Percentiles rank a stretch among this genome's conserved stretches.
Evolutionary conservation across 2,113 vertebrate genomes (phyloP).

Genomic region (Cettia cetti): DNA sequence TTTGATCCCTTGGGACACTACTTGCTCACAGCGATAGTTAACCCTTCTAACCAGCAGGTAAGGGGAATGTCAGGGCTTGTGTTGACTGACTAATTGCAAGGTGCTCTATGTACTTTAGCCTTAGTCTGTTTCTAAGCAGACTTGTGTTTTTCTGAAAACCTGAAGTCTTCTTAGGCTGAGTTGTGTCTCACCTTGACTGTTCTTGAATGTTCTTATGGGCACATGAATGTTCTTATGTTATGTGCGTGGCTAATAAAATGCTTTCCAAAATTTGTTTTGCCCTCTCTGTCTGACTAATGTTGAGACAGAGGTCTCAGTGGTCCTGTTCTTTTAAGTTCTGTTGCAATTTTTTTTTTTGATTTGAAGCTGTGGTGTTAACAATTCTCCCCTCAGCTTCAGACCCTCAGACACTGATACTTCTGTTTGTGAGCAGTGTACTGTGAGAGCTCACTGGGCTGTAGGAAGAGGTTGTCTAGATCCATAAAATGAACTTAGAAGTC

Average conservation of each 20-base stretch:
- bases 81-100: background rate
- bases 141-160: background rate
- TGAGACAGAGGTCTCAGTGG: background rate
- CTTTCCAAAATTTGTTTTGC: background rate
- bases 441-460: background rate
- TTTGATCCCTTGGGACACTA: constrained; percentile 98
- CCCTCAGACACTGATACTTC: background rate
- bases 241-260: background rate
- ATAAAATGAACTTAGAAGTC: background rate
- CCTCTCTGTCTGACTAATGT: background rate
- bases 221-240: background rate
- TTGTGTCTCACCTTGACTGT: background rate
- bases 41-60: constrained; percentile 98
- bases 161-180: background rate
- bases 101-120: background rate
- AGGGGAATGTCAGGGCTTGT: background rate
- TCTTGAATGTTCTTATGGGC: too few relatives aligned
- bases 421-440: background rate
- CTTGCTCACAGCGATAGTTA: constrained; percentile 96
- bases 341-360: background rate
- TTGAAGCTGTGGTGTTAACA: background rate
- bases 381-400: background rate
- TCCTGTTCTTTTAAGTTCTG: background rate
- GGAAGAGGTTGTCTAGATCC: background rate
- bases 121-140: background rate